phyloP scores from a whole-genome alignment of 1,140 invertebrate species.

The Centruroides vittatus region DNA sequence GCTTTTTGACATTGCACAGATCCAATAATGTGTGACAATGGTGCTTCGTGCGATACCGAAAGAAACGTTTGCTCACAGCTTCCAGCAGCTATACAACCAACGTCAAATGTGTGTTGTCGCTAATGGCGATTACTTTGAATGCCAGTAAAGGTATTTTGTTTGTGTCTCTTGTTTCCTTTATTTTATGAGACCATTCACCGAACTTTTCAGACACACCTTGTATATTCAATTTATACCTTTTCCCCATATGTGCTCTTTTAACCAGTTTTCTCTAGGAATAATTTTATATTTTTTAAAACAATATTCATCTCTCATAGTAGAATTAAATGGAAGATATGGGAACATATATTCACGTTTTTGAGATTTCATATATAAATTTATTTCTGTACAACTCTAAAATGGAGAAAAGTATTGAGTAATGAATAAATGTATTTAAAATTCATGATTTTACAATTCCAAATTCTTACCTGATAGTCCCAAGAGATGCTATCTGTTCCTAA shows the following conservation, averaged over 20 bases:
- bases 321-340: conserved; percentile 5
- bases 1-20: too few species aligned
- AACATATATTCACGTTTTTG: conserved; percentile 7
- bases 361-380: conserved; percentile 6
- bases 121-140: too few species aligned
- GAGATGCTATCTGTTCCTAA: conserved; percentile 24
- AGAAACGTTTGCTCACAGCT: too few species aligned
- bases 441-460: not conserved
- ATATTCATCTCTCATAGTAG: conserved; percentile 9
- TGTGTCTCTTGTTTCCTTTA: too few species aligned
- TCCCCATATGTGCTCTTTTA: conserved; percentile 7
- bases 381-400: conserved; percentile 11
- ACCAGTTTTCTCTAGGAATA: conserved; percentile 6
- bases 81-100: too few species aligned
- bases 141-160: too few species aligned
- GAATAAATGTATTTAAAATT: conserved; percentile 30
- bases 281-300: conserved; percentile 8
- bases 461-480: conserved; percentile 29
- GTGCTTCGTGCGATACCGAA: too few species aligned
- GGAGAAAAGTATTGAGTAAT: not conserved
- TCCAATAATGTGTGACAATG: too few species aligned
- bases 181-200: too few species aligned
- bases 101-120: too few species aligned
- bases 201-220: too few species aligned
- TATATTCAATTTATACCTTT: not conserved